Base-by-base conservation (phyloP, 2,113 vertebrate genomes). In the Myotis yumanensis region DNA sequence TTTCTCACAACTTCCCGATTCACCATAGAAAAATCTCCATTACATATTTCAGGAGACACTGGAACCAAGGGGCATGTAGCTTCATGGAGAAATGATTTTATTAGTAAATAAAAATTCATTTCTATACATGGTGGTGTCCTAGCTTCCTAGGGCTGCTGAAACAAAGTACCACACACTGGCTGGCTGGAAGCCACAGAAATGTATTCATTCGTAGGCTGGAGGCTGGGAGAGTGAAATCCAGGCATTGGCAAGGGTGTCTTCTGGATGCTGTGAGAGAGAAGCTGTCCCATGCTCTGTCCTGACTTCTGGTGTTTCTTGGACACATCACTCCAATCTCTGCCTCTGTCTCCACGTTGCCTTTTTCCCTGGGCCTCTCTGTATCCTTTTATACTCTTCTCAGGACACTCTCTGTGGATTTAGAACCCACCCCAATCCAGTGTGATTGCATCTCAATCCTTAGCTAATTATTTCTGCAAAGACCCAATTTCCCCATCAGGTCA, bases 241-340 rank as follows among this genome's bases (percentile, higher is more conserved):
- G 62, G 32, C 4, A 10, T 3, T 10, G 35, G 4, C 7, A 11
- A 17, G 37, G 32, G 0, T 25, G 6, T 64, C 51, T 83, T 69
- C 28, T 37, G 32, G 69, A 35, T 5, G 2, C 7, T 48, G 54
- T 9, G 20, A 1, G 46, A 9, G 3, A 17, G 20, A 28, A 23
- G 12, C 22, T 16, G 25, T 15, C 32, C 4, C n/a, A 0, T 0
- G 6, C 32, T 57, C 28, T 15, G 32, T 14, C 28, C n/a, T 59
- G 4, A 1, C 62, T 48, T 52, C 62, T 23, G 54, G 1, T 14
- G 40, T 9, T 46, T 10, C 43, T 79, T n/a, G 75, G 69, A 32
- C 51, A 71, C 40, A 2, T 71, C 51, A 6, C 28, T 90, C 7
- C 8, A 6, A 0, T 35, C 35, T 57, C 79, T 20, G 4, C 48